Base-by-base conservation (phyloP, 2,797 vertebrate genomes). In the Gallirallus australis region DNA sequence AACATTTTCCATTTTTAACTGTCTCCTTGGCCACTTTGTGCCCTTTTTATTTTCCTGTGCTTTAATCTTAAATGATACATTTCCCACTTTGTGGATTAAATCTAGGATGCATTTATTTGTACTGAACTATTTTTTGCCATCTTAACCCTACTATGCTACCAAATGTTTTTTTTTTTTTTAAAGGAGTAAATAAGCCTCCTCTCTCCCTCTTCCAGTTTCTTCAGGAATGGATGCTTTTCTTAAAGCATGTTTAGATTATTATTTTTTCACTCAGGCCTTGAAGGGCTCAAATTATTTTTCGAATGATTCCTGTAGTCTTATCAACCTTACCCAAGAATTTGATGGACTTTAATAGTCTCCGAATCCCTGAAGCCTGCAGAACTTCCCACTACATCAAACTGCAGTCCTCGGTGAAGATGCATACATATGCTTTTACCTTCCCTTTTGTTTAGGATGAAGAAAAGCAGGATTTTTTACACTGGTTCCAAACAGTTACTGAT, bases 401-500 rank as follows among this genome's bases (percentile, higher is more conserved):
- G 45, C 70, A 68, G 19, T 50, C 40, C 35, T 81, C 47, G 31
- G 5, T 64, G 53, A 81, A 82, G 61, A 48, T 57, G 25, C 0
- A 0, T 54, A 21, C 13, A 6, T 8, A 5, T 48, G 28, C 7
- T 56, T 93, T 87, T 82, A 90, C 23, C 33, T 89, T 6, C 30
- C 31, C 95, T 31, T 64, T 64, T 94, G 56, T 93, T 92, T 97
- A 99, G 99, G 99, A 96, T 93, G 97, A 98, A 97, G 97, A 98
- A 91, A 98, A 97, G 90, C 94, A 88, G n/a, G 96, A 98, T 91
- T 97, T 98, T 93, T 92, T 98, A 39, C 96, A 87, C 89, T 97
- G 97, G 93, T 98, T 99, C 92, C 98, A 96, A 96, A 98, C 96
- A 96, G 98, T 99, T 96, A 98, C 98, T 95, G 98, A 98, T 90